Conservation (phyloP, 23 tunicate genomes). For the Aplidium turbinatum region DNA sequence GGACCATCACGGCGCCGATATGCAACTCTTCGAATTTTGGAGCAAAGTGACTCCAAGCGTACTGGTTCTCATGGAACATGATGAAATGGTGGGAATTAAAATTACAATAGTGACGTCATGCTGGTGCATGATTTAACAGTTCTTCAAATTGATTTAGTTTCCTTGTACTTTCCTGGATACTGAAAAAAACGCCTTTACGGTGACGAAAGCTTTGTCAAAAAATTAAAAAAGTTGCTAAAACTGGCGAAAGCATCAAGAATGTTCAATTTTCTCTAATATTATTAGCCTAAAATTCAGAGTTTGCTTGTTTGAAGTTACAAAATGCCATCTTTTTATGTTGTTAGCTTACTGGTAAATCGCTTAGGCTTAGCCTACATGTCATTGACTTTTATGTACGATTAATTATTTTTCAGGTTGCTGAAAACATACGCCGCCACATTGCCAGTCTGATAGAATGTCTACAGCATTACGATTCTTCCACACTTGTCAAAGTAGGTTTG, state of each 20-base stretch:
- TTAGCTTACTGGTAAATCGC: too few species aligned
- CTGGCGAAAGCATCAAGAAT: too few species aligned
- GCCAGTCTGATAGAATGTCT: conserved; percentile 49
- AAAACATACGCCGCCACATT: conserved; percentile 51
- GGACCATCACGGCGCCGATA: conserved; percentile 28
- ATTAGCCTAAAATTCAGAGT: too few species aligned
- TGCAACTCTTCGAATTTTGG: conserved; percentile 69
- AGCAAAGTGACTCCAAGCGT: conserved; percentile 78
- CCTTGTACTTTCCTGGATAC: too few species aligned
- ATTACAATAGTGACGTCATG: background rate
- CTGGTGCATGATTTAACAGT: background rate
- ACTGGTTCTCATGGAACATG: conserved; percentile 45
- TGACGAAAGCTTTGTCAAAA: too few species aligned
- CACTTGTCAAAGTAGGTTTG: conserved; percentile 43
- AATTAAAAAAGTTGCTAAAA: too few species aligned
- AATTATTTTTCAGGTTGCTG: conserved; percentile 64
- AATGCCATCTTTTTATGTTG: too few species aligned
- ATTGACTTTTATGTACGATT: too few species aligned
- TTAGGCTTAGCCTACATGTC: too few species aligned
- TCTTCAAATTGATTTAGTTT: background rate
- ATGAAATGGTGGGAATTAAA: conserved; percentile 27
- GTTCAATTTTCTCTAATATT: too few species aligned
- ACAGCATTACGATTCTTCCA: conserved; percentile 55
- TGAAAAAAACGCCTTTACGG: too few species aligned
- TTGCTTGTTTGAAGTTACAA: too few species aligned